Evolutionary conservation across 2,888 invertebrate species (phyloP), one percentile per base, ranked within the genome.

Genomic region (Eristalis arbustorum): DNA sequence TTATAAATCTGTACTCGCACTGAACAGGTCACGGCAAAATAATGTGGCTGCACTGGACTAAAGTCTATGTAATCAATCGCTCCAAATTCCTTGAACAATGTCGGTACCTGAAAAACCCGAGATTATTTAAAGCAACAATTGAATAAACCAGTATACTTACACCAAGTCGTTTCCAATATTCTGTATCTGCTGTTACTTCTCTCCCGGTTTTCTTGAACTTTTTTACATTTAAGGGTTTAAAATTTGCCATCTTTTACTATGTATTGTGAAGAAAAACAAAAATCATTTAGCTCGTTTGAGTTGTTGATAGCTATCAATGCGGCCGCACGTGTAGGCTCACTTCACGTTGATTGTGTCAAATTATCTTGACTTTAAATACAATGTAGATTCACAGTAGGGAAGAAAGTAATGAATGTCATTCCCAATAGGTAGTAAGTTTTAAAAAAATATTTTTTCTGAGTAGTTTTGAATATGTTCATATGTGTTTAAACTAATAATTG

Each of bases 1-100:
- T 97, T 97, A 91, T 98, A 98, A 18, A 98, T 94, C 93, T 96
- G 96, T 89, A 98, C 97, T 91, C 97, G 95, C 0, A 97, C 97
- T 0, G 98, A 98, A 91, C 97, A 98, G 74, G 99, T 98, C 22
- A 98, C 97, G 8, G 98, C 98, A 93, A 98, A 97, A 91, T 97
- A 96, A 93, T 97, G 95, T 0, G 98, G 98, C 90, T 97, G 96
- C 11, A 96, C 94, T 0, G 98, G 97, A 84, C 97, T 97, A 91
- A 99, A 98, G 91, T 98, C 97, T 61, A 99, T 95, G 90, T 97
- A 96, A 91, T 98, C 98, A 74, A 99, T 97, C 0, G 97, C 96
- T 25, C 98, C 98, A 93, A 97, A 98, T 92, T 99, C 98, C 92
- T 98, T 98, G 0, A 98, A 95, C 56, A 98, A 94, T 2, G 97